Conservation (phyloP, 1,140 invertebrate genomes). For the Dendrolimus kikuchii region DNA sequence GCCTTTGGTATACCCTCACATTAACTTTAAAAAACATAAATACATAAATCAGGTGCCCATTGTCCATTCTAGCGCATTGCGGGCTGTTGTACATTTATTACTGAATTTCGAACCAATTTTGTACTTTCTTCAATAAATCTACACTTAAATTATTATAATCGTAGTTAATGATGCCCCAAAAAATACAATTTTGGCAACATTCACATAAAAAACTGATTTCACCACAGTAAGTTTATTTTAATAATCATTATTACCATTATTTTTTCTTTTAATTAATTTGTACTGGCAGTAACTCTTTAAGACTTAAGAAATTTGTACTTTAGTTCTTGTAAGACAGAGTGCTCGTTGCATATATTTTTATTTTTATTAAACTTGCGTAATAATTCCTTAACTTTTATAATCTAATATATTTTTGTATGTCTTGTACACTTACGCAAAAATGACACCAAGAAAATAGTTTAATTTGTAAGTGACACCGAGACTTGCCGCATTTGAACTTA, state of each 20-base stretch:
- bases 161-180: conserved; percentile 49
- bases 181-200: conserved; percentile 66
- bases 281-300: conserved; percentile 67
- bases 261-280: conserved; percentile 60
- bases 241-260: conserved; percentile 16
- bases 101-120: conserved; percentile 28
- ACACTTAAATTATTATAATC: conserved; percentile 41
- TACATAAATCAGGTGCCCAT: conserved; percentile 6
- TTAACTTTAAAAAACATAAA: conserved; percentile 11
- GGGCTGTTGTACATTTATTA: conserved; percentile 46
- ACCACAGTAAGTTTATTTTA: background rate
- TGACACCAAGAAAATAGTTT: conserved; percentile 41
- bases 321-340: conserved; percentile 58
- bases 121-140: conserved; percentile 52
- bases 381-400: conserved; percentile 23
- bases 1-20: conserved; percentile 20
- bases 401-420: conserved; percentile 22
- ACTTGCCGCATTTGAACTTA: conserved; percentile 38
- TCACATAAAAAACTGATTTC: conserved; percentile 54
- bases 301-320: conserved; percentile 71
- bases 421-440: conserved; percentile 36
- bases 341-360: conserved; percentile 36
- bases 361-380: conserved; percentile 13
- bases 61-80: conserved; percentile 18
- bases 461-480: conserved; percentile 36